Evolutionary conservation across 2,797 vertebrate species (phyloP).

Genomic region (Eulemur rubriventer): DNA sequence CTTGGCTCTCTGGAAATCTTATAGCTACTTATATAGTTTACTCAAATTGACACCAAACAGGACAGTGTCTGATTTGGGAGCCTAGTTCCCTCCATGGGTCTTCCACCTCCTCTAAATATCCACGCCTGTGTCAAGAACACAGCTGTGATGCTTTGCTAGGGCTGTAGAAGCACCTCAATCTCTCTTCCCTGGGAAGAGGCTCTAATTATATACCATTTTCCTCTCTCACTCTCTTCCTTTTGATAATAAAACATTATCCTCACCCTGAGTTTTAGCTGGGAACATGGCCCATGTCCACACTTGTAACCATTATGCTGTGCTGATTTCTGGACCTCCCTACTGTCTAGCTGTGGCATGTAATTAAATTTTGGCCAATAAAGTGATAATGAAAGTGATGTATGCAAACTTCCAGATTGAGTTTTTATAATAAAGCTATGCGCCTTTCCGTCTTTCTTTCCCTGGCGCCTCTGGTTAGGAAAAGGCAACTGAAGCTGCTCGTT

Average conservation of each 20-base stretch:
- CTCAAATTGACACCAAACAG: background rate
- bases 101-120: background rate
- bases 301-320: background rate
- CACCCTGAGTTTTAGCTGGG: background rate
- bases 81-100: background rate
- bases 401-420: slow-evolving; percentile 9
- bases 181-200: background rate
- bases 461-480: background rate
- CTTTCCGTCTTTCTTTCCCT: slow-evolving; percentile 1
- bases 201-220: background rate
- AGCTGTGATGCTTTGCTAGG: background rate
- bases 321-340: background rate
- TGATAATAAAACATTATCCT: background rate
- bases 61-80: background rate
- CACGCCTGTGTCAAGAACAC: background rate
- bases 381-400: slow-evolving; percentile 22
- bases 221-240: background rate
- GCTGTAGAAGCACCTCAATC: background rate
- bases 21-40: background rate
- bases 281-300: background rate
- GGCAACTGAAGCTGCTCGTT: background rate
- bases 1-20: background rate
- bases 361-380: slow-evolving; percentile 52
- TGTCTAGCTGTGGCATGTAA: background rate
- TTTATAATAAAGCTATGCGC: background rate